Evolutionary conservation across 2,113 vertebrate species (phyloP).

Genomic region (Tupaia chinensis): DNA sequence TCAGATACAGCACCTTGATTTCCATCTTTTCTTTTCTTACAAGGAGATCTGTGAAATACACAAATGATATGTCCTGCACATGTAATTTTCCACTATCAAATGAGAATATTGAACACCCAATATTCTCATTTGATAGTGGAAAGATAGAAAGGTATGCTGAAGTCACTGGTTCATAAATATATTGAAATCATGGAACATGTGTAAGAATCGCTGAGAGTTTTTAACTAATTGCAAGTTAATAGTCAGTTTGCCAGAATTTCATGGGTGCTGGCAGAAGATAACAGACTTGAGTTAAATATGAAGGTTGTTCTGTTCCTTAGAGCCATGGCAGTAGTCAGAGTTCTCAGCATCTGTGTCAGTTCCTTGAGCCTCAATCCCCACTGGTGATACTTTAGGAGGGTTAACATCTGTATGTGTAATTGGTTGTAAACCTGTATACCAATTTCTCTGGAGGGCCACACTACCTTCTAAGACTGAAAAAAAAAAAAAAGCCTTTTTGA

Average conservation of each 20-base stretch:
- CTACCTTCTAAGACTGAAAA: background rate
- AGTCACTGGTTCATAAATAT: background rate
- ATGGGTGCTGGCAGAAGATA: background rate
- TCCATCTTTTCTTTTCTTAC: background rate
- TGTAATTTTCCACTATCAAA: no score
- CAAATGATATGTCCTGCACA: background rate
- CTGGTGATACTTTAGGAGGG: accelerated
- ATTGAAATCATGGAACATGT: background rate
- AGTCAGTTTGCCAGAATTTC: background rate
- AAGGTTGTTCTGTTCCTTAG: background rate
- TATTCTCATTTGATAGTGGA: background rate
- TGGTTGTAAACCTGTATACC: background rate
- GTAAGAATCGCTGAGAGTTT: background rate
- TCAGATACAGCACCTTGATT: background rate
- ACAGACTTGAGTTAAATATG: background rate
- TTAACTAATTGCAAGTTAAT: background rate
- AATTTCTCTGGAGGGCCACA: background rate
- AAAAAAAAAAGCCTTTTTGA: background rate
- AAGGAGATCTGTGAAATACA: background rate
- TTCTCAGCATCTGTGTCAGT: background rate
- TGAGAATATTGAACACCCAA: no score
- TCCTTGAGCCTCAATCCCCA: background rate
- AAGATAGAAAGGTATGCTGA: background rate
- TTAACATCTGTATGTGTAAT: background rate
- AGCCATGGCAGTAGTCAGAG: background rate